These are phyloP conservation scores for Coelopa frigida DNA, from an alignment of 1,140 invertebrate genomes.

Conservation along the genomic window DNA sequence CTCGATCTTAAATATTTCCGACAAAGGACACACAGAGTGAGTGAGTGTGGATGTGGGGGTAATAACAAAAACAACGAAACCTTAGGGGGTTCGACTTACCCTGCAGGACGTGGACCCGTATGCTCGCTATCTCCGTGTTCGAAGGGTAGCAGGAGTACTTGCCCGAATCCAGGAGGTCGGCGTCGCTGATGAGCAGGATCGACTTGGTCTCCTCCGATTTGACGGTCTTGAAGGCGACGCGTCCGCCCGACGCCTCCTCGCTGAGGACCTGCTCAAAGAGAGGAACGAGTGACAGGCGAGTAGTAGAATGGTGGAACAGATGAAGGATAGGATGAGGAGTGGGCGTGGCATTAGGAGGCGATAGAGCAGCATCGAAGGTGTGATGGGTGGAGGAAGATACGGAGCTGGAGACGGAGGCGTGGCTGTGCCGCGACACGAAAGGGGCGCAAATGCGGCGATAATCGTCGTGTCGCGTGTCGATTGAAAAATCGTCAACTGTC, in stretches of 20 bases:
- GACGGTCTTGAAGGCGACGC: slow-evolving; percentile 44
- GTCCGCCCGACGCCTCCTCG: slow-evolving; percentile 40
- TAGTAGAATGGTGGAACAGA: too few relatives aligned
- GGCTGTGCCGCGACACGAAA: too few relatives aligned
- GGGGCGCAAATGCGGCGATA: too few relatives aligned
- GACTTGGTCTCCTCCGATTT: slow-evolving; percentile 45
- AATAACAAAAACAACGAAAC: not conserved
- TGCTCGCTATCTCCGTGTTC: slow-evolving; percentile 50
- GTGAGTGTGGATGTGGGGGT: not conserved
- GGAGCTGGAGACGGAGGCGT: too few relatives aligned
- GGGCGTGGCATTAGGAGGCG: too few relatives aligned
- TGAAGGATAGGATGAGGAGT: too few relatives aligned
- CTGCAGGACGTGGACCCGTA: slow-evolving; percentile 49
- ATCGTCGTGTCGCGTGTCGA: too few relatives aligned
- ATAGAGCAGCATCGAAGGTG: too few relatives aligned
- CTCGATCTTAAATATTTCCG: not conserved
- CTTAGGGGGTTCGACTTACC: slow-evolving; percentile 26
- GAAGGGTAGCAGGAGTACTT: slow-evolving; percentile 49
- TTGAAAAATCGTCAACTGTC: too few relatives aligned
- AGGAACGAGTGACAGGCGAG: not conserved
- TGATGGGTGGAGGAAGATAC: too few relatives aligned
- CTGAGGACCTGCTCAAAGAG: slow-evolving; percentile 35
- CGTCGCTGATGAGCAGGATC: slow-evolving; percentile 43
- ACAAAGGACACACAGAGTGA: not conserved
- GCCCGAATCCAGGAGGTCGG: slow-evolving; percentile 46